phyloP scores from a whole-genome alignment of 2,113 vertebrate genomes.

The Gulo gulo region DNA sequence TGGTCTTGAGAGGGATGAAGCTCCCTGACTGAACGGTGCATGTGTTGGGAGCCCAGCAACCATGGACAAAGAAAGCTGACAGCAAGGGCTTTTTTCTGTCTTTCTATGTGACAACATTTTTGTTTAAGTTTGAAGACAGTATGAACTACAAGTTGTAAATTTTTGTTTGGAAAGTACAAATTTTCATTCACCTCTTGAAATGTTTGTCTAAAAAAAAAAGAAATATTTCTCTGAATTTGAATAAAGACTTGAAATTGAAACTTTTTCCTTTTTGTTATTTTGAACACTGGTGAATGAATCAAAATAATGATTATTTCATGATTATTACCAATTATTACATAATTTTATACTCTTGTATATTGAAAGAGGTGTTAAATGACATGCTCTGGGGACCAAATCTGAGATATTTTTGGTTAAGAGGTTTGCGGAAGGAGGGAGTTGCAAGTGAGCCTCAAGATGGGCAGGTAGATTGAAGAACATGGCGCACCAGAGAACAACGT shows the following conservation, averaged over 20 bases:
- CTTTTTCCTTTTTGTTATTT: background rate
- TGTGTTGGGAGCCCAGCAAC: background rate
- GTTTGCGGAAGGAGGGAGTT: background rate
- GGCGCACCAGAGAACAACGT: accelerated
- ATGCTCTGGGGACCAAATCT: background rate
- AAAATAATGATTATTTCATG: background rate
- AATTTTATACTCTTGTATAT: background rate
- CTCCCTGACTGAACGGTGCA: background rate
- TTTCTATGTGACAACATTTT: background rate
- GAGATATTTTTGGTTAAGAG: background rate
- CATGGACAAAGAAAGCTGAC: no score
- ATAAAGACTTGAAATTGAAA: background rate
- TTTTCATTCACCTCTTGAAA: background rate
- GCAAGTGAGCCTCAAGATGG: background rate
- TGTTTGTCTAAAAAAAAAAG: background rate
- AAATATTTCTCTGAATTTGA: background rate
- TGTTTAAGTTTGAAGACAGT: background rate
- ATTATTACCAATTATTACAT: background rate
- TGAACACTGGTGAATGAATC: background rate
- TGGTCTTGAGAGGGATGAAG: background rate
- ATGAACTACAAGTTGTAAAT: background rate
- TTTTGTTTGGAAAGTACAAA: background rate
- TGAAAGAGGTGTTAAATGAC: background rate
- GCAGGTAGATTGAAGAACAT: background rate
- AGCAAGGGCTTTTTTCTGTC: background rate